phyloP scores from a whole-genome alignment of 2,888 invertebrate species.

The Xestia ashworthii region DNA sequence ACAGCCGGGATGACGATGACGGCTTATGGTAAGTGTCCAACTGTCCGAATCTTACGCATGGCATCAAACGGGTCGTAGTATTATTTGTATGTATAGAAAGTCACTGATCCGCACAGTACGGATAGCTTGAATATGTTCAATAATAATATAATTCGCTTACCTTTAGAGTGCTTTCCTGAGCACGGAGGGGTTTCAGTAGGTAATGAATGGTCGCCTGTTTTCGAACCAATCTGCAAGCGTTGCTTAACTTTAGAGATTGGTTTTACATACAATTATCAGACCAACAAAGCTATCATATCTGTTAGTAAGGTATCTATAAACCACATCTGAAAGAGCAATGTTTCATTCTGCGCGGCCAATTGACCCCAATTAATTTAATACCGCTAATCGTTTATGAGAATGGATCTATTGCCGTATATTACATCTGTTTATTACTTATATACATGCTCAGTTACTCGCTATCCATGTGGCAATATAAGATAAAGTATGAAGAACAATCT shows the following conservation, averaged over 20 bases:
- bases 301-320: background rate
- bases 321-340: background rate
- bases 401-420: constrained; percentile 27
- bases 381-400: constrained; percentile 57
- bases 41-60: no score
- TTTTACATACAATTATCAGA: background rate
- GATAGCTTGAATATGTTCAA: no score
- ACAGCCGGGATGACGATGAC: background rate
- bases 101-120: no score
- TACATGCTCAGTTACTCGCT: constrained; percentile 1
- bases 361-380: constrained; percentile 64
- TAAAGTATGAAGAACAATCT: background rate
- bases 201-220: background rate
- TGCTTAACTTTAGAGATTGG: background rate
- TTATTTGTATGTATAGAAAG: no score
- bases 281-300: background rate
- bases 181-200: background rate
- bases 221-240: background rate
- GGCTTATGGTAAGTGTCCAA: background rate
- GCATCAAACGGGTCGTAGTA: no score
- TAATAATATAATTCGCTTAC: no score
- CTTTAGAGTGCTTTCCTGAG: background rate
- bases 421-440: constrained; percentile 26
- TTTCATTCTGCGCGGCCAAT: constrained; percentile 40
- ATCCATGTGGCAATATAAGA: background rate